Percentiles rank a stretch among this genome's conserved stretches.
These are phyloP conservation scores for Muschampia plurimacula DNA, from an alignment of 2,888 invertebrate genomes.

Conservation along the genomic window DNA sequence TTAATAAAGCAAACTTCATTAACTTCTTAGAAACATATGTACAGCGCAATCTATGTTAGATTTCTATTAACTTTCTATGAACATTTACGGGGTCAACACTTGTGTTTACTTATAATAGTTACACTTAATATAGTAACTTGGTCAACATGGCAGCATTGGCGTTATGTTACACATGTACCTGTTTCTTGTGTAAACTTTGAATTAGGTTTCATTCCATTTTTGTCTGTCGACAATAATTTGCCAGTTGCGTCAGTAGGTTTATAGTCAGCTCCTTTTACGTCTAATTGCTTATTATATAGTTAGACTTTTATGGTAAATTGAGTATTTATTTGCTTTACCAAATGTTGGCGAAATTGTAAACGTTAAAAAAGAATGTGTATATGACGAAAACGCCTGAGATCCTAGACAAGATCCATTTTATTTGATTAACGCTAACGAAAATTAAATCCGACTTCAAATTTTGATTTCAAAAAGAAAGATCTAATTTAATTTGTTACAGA, in stretches of 20 bases:
- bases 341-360: too few species aligned
- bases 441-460: too few species aligned
- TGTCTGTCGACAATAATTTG: slow-evolving; percentile 14
- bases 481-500: too few species aligned
- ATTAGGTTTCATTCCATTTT: slow-evolving; percentile 11
- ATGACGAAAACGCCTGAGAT: too few species aligned
- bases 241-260: slow-evolving; percentile 7
- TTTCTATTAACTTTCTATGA: slow-evolving; percentile 37
- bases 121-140: slow-evolving; percentile 22
- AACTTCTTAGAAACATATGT: slow-evolving; percentile 30
- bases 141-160: slow-evolving; percentile 16
- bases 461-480: too few species aligned
- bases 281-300: slow-evolving; percentile 23
- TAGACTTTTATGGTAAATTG: slow-evolving; percentile 9
- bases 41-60: slow-evolving; percentile 22
- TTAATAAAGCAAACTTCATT: slow-evolving; percentile 1
- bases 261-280: slow-evolving; percentile 18
- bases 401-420: too few species aligned
- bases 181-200: slow-evolving; percentile 28
- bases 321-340: not conserved
- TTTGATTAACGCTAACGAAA: too few species aligned
- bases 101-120: slow-evolving; percentile 24
- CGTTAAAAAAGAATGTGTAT: too few species aligned
- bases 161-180: slow-evolving; percentile 4
- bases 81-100: slow-evolving; percentile 35